Evolutionary conservation across 2,113 vertebrate species (phyloP), one percentile per base, ranked within the genome.

Genomic region (Pogonocichla stellata): DNA sequence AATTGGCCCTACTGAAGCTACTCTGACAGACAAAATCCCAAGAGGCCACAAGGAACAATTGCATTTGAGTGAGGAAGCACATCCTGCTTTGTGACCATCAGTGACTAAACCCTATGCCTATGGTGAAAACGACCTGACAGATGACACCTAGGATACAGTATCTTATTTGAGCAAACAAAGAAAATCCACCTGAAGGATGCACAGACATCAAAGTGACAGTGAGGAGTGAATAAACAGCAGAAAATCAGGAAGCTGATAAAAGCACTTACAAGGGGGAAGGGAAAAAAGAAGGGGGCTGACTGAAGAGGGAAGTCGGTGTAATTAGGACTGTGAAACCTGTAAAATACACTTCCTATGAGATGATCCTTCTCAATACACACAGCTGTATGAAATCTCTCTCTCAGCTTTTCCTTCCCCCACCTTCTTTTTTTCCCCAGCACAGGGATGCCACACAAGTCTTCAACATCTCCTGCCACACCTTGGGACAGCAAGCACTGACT

Each of bases 191-290:
- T 28, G 69, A 92, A 91, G 65, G 60, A 93, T 91, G 65, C 47
- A 45, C 2, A 73, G 79, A 82, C 81, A 89, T 93, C 93, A 95
- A 95, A 94, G 90, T 73, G 85, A 86, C 93, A 93, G 70, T 7
- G 51, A 89, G 36, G 48, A 92, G n/a, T 18, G 71, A 96, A 90
- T 80, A 73, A 87, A 83, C 66, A 47, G 40, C 66, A 90, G 83
- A 89, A 80, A 94, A 72, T 88, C 90, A 91, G 67, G 82, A 93
- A 93, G 61, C 92, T 94, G 78, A 96, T 81, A 72, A 87, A 94
- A 93, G 90, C 62, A 83, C 26, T 62, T 51, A 33, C 17, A 83
- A 47, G 31, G 43, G 26, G 18, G 40, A 88, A 75, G 34, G 57
- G 53, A 45, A 90, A 8, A 79, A 79, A 61, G 50, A 58, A 80